Conservation (phyloP, 2,888 invertebrate species). For the Diplazon laetatorius region DNA sequence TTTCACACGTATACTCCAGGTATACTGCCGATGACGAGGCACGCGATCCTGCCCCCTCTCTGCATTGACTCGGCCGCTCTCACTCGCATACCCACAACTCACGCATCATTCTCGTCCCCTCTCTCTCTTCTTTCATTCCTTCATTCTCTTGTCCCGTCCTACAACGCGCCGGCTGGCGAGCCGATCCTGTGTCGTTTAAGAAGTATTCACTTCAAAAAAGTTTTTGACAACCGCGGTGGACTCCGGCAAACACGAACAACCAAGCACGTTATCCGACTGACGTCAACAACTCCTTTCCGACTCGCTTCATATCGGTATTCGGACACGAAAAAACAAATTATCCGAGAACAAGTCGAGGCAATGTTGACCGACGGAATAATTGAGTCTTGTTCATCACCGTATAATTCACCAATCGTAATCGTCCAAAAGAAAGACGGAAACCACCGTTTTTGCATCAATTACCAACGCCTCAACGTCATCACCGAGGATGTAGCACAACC, state of each 20-base stretch:
- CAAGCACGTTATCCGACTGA: neutral
- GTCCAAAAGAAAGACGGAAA: conserved; percentile 37
- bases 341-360: neutral
- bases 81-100: no score
- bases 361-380: conserved; percentile 19
- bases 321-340: neutral
- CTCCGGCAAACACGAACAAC: neutral
- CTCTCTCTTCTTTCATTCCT: no score
- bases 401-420: conserved; percentile 20
- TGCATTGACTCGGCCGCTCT: no score
- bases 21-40: no score
- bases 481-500: conserved; percentile 64
- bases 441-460: conserved; percentile 63
- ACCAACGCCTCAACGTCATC: conserved; percentile 66
- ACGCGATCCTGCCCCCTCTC: no score
- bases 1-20: no score
- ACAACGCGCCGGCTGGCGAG: no score
- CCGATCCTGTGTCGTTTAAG: no score
- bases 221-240: neutral
- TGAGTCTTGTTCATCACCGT: conserved; percentile 13
- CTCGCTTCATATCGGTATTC: neutral
- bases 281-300: neutral
- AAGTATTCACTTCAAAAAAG: no score
- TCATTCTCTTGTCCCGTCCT: no score
- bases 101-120: no score